Percentiles rank a stretch among this genome's conserved stretches.
These are phyloP conservation scores for Strigamia maritima DNA, from an alignment of 2,888 invertebrate species.

Conservation along the genomic window DNA sequence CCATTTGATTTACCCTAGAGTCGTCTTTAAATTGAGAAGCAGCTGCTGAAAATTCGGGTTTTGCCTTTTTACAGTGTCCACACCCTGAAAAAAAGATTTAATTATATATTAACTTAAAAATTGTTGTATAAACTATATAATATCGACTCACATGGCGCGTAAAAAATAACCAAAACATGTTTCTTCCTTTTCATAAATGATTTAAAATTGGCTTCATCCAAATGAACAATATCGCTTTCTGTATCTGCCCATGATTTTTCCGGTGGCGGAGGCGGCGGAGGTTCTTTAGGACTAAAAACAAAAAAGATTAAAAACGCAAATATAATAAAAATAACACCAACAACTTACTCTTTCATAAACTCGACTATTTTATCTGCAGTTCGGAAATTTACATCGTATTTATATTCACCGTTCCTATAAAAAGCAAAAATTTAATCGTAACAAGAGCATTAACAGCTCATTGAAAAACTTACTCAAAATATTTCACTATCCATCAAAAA, in stretches of 20 bases:
- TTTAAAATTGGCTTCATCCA: slow-evolving; percentile 69
- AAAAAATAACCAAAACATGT: slow-evolving; percentile 84
- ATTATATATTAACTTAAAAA: not conserved
- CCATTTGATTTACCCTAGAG: slow-evolving; percentile 56
- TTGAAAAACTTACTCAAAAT: slow-evolving; percentile 47
- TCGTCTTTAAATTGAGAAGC: slow-evolving; percentile 73
- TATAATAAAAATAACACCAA: not conserved
- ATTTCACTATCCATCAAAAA: slow-evolving; percentile 45
- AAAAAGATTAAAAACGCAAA: not conserved
- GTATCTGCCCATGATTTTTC: slow-evolving; percentile 76
- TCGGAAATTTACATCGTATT: slow-evolving; percentile 74
- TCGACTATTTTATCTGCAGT: slow-evolving; percentile 73
- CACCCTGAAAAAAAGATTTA: slow-evolving; percentile 64
- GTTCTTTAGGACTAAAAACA: slow-evolving; percentile 64
- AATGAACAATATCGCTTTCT: slow-evolving; percentile 70
- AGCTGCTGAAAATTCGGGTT: slow-evolving; percentile 74
- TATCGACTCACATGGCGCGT: slow-evolving; percentile 77
- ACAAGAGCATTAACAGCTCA: too few relatives aligned
- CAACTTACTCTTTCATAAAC: slow-evolving; percentile 69
- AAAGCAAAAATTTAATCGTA: not conserved
- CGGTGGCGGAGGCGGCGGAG: slow-evolving; percentile 71
- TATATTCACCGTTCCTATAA: slow-evolving; percentile 70
- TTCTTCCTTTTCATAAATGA: slow-evolving; percentile 75
- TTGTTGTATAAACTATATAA: not conserved
- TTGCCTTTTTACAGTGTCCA: slow-evolving; percentile 82